Conservation (phyloP, 2,113 vertebrate species). For the Acanthisitta chloris region DNA sequence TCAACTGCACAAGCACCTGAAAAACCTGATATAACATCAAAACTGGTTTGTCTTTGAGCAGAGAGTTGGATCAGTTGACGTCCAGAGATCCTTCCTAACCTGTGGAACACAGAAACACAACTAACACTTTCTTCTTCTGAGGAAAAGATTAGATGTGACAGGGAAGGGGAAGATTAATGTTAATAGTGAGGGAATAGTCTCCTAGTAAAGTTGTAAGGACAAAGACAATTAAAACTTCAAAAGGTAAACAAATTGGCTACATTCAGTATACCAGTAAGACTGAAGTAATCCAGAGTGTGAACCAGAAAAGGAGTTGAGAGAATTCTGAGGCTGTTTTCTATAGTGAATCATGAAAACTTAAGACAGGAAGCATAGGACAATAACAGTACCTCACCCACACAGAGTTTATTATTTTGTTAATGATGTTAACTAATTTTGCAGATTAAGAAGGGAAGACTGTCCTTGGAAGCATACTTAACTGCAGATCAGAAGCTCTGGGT, state of each 20-base stretch:
- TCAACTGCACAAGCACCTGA: background rate
- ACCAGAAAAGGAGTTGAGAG: background rate
- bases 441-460: background rate
- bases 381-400: background rate
- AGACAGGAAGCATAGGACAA: background rate
- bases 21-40: background rate
- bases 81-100: background rate
- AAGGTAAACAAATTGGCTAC: background rate
- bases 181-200: background rate
- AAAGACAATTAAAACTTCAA: background rate
- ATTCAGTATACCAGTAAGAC: background rate
- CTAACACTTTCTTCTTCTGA: background rate
- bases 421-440: background rate
- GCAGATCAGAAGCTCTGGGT: background rate
- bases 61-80: background rate
- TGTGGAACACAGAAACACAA: background rate
- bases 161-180: background rate
- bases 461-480: background rate
- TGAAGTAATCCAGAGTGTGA: background rate
- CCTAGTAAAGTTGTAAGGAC: background rate
- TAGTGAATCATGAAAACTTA: background rate
- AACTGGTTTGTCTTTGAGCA: background rate
- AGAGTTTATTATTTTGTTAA: background rate
- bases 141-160: background rate
- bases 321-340: background rate